phyloP scores from a whole-genome alignment of 1,140 invertebrate species.

The Ceratina australensis region DNA sequence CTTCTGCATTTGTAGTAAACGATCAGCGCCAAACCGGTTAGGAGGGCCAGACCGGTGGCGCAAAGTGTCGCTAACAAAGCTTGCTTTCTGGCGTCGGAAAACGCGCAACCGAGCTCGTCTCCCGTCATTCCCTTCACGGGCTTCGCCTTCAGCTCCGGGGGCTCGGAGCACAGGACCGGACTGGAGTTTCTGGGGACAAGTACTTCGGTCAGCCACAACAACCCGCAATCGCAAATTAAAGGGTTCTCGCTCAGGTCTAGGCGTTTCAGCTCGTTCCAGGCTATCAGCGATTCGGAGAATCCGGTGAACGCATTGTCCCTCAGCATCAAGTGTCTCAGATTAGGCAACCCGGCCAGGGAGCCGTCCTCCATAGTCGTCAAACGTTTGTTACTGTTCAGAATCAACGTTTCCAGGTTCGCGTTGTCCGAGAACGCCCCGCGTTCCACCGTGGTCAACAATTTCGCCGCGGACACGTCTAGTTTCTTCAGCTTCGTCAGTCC shows the following conservation, averaged over 20 bases:
- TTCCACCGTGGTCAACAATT: constrained; percentile 85
- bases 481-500: constrained; percentile 87
- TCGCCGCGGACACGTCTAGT: constrained; percentile 88
- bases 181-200: constrained; percentile 86
- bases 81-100: constrained; percentile 86
- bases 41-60: constrained; percentile 83
- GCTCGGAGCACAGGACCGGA: constrained; percentile 87
- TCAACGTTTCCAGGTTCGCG: constrained; percentile 88
- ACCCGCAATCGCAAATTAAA: constrained; percentile 88
- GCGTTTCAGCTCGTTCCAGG: constrained; percentile 88
- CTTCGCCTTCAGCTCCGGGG: constrained; percentile 85
- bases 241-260: constrained; percentile 92
- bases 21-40: constrained; percentile 85
- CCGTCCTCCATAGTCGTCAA: constrained; percentile 86
- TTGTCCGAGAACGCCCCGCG: constrained; percentile 89
- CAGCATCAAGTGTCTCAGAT: constrained; percentile 86
- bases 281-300: constrained; percentile 87
- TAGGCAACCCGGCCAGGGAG: constrained; percentile 87
- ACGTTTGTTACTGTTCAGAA: constrained; percentile 88
- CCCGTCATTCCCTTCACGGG: constrained; percentile 84
- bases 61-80: constrained; percentile 88
- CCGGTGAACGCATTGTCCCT: constrained; percentile 88
- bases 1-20: constrained; percentile 88
- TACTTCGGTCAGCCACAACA: constrained; percentile 90
- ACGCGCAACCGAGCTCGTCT: constrained; percentile 89